Percentiles rank a stretch among this genome's conserved stretches.
Evolutionary conservation across 1,140 invertebrate species (phyloP).

Genomic region (Carcinoscorpius rotundicauda): DNA sequence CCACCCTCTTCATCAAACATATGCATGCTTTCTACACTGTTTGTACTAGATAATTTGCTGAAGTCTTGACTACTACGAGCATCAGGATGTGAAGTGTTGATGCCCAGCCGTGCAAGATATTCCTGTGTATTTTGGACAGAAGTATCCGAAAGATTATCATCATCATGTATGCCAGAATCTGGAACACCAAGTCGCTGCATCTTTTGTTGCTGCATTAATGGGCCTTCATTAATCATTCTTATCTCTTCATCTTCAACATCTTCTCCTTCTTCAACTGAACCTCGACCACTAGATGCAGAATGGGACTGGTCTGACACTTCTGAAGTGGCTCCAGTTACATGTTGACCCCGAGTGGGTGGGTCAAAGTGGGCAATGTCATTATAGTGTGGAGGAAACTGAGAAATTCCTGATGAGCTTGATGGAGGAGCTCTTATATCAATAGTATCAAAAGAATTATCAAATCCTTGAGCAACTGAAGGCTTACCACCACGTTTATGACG

Average conservation of each 20-base stretch:
- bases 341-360: slow-evolving; percentile 26
- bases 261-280: slow-evolving; percentile 83
- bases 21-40: slow-evolving; percentile 58
- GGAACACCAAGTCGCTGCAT: slow-evolving; percentile 35
- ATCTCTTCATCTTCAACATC: slow-evolving; percentile 90
- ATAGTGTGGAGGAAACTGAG: slow-evolving; percentile 68
- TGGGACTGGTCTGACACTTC: slow-evolving; percentile 76
- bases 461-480: slow-evolving; percentile 28
- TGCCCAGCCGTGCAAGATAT: slow-evolving; percentile 83
- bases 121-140: slow-evolving; percentile 94
- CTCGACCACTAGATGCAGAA: slow-evolving; percentile 84
- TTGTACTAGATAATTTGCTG: slow-evolving; percentile 25
- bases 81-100: slow-evolving; percentile 40
- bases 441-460: slow-evolving; percentile 69
- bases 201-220: slow-evolving; percentile 34
- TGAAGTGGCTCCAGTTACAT: slow-evolving; percentile 46
- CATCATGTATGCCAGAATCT: slow-evolving; percentile 55
- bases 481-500: slow-evolving; percentile 68
- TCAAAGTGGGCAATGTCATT: slow-evolving; percentile 76
- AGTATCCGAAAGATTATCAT: slow-evolving; percentile 73
- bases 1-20: slow-evolving; percentile 75
- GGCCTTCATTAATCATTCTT: slow-evolving; percentile 88
- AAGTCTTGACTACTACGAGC: slow-evolving; percentile 23
- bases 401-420: slow-evolving; percentile 41
- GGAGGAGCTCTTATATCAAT: slow-evolving; percentile 52